Percentiles rank a stretch among this genome's conserved stretches.
Evolutionary conservation across 2,888 invertebrate genomes (phyloP).

Genomic region (Trachelus troglodyta): DNA sequence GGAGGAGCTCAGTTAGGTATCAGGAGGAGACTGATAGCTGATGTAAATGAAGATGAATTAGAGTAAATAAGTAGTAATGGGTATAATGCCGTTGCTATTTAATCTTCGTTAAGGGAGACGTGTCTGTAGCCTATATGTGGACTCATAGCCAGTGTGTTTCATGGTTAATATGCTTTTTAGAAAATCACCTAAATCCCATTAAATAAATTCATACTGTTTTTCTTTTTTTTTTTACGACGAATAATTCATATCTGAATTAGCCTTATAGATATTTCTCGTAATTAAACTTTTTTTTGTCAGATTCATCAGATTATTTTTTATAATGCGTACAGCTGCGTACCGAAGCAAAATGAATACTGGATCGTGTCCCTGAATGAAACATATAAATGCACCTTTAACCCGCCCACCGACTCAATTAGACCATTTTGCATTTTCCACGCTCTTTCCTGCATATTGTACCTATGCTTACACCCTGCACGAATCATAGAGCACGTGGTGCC

Average conservation of each 20-base stretch:
- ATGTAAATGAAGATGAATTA: slow-evolving; percentile 60
- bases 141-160: not conserved
- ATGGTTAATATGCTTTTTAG: not conserved
- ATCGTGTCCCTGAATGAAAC: not conserved
- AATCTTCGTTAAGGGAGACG: slow-evolving; percentile 54
- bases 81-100: slow-evolving; percentile 58
- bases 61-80: slow-evolving; percentile 60
- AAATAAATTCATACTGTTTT: not conserved
- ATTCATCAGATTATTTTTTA: not conserved
- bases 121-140: not conserved
- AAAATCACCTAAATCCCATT: not conserved
- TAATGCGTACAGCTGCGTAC: not conserved
- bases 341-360: not conserved
- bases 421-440: slow-evolving; percentile 54
- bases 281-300: not conserved
- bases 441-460: slow-evolving; percentile 47
- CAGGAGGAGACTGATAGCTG: slow-evolving; percentile 34
- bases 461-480: slow-evolving; percentile 40
- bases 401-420: slow-evolving; percentile 54
- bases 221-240: not conserved
- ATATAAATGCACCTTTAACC: slow-evolving; percentile 18
- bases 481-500: slow-evolving; percentile 51
- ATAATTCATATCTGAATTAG: not conserved
- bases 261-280: not conserved
- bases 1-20: not conserved